Evolutionary conservation across 2,888 invertebrate genomes (phyloP).

Genomic region (Eupeodes latifasciatus): DNA sequence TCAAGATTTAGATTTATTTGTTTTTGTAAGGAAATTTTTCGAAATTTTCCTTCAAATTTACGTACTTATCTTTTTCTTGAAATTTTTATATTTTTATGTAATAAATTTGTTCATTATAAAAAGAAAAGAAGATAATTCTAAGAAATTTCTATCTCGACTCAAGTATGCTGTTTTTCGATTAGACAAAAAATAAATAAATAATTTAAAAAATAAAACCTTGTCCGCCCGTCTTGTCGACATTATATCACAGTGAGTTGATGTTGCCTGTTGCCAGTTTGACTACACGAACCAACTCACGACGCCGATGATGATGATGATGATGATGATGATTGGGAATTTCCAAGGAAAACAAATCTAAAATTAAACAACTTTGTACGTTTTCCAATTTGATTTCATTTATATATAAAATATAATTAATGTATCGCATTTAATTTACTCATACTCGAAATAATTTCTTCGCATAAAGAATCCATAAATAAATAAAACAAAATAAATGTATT

Average conservation of each 20-base stretch:
- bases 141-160: constrained; percentile 2
- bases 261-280: constrained; percentile 10
- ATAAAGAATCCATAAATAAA: constrained; percentile 7
- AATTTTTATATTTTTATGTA: neutral
- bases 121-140: neutral
- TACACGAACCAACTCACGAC: constrained; percentile 3
- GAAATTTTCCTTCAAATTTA: constrained; percentile 7
- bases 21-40: constrained; percentile 12
- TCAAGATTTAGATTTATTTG: constrained; percentile 38
- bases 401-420: constrained; percentile 3
- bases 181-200: neutral
- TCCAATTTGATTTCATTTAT: neutral
- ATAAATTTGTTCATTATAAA: neutral
- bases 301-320: constrained; percentile 42
- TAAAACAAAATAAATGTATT: neutral
- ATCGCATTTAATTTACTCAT: constrained; percentile 30
- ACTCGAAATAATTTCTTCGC: constrained; percentile 22
- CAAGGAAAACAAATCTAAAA: constrained; percentile 70
- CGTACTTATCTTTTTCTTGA: neutral
- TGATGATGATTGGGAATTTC: constrained; percentile 73
- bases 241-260: neutral
- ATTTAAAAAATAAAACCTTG: too few species aligned
- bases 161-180: constrained; percentile 7
- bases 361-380: constrained; percentile 53
- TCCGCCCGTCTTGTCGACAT: neutral